Percentiles rank a stretch among this genome's conserved stretches.
Conservation (phyloP, 1,140 invertebrate genomes). For the Pygmarrhopalites habei region DNA sequence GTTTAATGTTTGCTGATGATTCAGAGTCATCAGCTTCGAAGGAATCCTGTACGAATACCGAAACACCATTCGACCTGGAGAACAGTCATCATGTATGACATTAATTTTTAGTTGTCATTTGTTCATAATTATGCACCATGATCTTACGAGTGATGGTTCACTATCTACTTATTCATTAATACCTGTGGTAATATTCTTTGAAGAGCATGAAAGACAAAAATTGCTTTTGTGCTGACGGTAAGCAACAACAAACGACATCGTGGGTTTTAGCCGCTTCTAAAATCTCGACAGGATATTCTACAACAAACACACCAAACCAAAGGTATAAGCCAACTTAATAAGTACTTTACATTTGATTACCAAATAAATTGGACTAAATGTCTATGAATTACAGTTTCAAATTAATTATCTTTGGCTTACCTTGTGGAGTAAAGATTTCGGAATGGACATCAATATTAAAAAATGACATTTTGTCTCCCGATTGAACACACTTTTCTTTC, state of each 20-base stretch:
- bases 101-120: too few species aligned
- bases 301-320: too few species aligned
- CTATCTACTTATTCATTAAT: constrained; percentile 1
- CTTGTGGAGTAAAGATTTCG: constrained; percentile 61
- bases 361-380: too few species aligned
- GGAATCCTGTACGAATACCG: constrained; percentile 36
- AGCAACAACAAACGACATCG: constrained; percentile 36
- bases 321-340: too few species aligned
- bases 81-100: too few species aligned
- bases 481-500: too few species aligned
- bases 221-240: constrained; percentile 36
- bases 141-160: constrained; percentile 1
- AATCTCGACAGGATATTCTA: constrained; percentile 57
- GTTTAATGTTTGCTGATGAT: background rate
- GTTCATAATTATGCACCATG: background rate
- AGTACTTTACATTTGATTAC: too few species aligned
- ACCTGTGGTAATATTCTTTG: constrained; percentile 36
- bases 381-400: too few species aligned
- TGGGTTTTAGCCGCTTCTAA: constrained; percentile 30
- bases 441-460: constrained; percentile 58
- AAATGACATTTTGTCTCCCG: constrained; percentile 50
- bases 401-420: too few species aligned
- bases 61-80: constrained; percentile 32
- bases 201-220: constrained; percentile 38
- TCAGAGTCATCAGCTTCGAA: background rate